Base-by-base conservation (phyloP, 92 coral and sea anemone genomes). In the Siderastrea siderea region DNA sequence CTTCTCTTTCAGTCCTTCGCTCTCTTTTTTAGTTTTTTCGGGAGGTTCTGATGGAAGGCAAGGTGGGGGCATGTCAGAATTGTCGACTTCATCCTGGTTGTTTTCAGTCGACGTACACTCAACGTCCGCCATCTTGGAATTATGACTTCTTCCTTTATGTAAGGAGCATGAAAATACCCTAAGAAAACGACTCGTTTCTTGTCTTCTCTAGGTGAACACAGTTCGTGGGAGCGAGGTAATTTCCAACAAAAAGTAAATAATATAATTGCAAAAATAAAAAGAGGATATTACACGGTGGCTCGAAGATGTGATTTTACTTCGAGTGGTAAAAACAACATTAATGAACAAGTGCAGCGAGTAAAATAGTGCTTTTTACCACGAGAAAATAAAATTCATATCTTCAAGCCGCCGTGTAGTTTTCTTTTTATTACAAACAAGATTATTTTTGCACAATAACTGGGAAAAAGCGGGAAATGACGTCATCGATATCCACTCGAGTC, bases 1-100 rank as follows among this genome's bases (percentile, higher is more conserved):
- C 61, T 47, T 68, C 1, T 17, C 68, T 55, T 46, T 85, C 0
- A 47, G n/a, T 48, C 45, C 83, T 53, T 67, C 77, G 14, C 26
- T 54, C 1, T 2, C 47, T 2, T n/a, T 12, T 54, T 67, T 58
- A 12, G 50, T 8, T 26, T 78, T 65, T 59, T 77, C 83, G 1
- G 11, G 68, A 14, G 49, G 77, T n/a, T 55, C 77, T 54, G 60
- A 16, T 38, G 77, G 77, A 52, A 85, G 19, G 59, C 17, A 66
- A 1, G 89, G 89, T 53, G 89, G 84, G 8, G 84, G 89, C 89
- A 85, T 85, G 7, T 50, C 82, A 64, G 38, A 17, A 58, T 67
- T 77, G 43, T 46, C 89, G 26, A 3, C 64, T 26, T 48, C 52
- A 48, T 38, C 60, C 17, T 46, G 26, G 19, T 45, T 81, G 17